Conservation (phyloP, 2,888 invertebrate genomes). For the Chaetogeoica ovagalla region DNA sequence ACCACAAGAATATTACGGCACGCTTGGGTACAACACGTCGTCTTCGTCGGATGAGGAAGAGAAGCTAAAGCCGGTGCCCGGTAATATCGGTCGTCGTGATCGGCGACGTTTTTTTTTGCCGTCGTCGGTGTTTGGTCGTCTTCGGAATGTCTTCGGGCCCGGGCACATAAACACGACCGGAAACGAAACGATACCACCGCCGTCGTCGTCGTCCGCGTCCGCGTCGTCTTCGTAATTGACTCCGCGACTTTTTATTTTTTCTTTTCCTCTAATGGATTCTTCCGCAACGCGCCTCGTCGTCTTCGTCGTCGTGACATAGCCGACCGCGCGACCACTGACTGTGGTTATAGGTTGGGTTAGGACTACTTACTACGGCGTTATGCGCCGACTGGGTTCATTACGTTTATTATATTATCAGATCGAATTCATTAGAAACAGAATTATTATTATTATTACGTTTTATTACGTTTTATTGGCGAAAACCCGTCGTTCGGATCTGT, state of each 20-base stretch:
- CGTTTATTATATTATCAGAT: constrained; percentile 38
- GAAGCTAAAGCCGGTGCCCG: too few relatives aligned
- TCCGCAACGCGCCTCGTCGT: neutral
- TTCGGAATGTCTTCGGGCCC: neutral
- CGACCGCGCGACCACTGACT: neutral
- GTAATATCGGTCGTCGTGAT: too few relatives aligned
- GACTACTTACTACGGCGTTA: too few relatives aligned
- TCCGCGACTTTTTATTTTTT: neutral
- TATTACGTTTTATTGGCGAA: constrained; percentile 30
- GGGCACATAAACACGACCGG: constrained; percentile 22
- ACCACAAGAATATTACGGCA: too few relatives aligned
- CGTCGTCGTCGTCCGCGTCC: constrained; percentile 21
- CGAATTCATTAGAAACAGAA: constrained; percentile 47
- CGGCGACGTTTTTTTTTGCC: too few relatives aligned
- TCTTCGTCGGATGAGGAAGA: too few relatives aligned
- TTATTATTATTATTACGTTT: constrained; percentile 18
- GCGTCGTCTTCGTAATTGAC: neutral
- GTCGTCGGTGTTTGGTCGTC: neutral
- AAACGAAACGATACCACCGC: constrained; percentile 2
- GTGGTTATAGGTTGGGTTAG: too few relatives aligned
- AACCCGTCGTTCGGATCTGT: neutral
- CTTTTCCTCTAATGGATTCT: too few relatives aligned
- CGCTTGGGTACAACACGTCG: too few relatives aligned
- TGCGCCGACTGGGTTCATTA: constrained; percentile 33
- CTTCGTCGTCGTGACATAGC: constrained; percentile 29